Conservation (phyloP, 2,113 vertebrate species). For the Anthoscopus minutus region DNA sequence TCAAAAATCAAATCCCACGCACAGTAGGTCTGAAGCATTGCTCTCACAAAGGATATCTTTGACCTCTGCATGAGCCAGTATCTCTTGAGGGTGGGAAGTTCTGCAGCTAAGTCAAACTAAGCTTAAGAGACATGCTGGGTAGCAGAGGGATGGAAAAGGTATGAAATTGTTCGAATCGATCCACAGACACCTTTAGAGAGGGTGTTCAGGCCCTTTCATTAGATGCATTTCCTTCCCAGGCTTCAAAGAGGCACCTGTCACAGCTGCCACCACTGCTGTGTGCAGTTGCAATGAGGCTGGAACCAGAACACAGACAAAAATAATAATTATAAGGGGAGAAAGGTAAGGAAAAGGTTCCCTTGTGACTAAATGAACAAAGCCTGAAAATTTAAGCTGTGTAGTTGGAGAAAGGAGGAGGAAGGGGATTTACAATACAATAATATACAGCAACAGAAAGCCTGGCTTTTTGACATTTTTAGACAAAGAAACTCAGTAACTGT, state of each 20-base stretch:
- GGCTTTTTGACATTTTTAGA: neutral
- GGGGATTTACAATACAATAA: neutral
- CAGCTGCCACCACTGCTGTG: neutral
- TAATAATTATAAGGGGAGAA: neutral
- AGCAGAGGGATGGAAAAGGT: neutral
- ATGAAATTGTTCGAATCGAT: neutral
- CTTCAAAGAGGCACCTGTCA: slow-evolving; percentile 13
- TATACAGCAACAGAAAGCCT: neutral
- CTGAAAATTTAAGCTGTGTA: neutral
- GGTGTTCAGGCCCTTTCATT: neutral
- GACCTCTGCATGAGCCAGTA: neutral
- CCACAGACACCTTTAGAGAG: neutral
- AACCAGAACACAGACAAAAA: neutral
- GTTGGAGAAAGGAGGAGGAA: neutral
- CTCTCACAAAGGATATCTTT: neutral
- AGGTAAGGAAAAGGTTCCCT: neutral
- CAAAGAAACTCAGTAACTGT: neutral
- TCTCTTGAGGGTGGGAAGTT: neutral
- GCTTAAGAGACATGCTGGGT: neutral
- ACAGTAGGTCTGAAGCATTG: neutral
- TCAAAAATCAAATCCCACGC: neutral
- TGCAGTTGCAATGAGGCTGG: neutral
- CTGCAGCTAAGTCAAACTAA: neutral
- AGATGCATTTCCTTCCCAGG: neutral
- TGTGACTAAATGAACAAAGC: slow-evolving; percentile 5